Conservation (phyloP, 2,797 vertebrate species). For the Pseudopleuronectes americanus region DNA sequence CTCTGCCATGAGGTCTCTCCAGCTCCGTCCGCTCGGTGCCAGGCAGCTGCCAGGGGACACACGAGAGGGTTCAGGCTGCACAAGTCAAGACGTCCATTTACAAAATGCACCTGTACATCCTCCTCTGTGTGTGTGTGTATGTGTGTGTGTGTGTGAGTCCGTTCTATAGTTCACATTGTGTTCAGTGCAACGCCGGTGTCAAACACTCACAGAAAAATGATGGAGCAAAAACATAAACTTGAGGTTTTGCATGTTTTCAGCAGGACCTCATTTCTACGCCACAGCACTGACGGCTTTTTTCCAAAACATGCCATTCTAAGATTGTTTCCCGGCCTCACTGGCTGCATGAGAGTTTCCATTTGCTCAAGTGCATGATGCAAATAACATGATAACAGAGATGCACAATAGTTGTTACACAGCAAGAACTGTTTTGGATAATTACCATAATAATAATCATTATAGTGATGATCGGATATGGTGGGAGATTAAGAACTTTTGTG, state of each 20-base stretch:
- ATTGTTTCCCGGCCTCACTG: background rate
- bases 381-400: background rate
- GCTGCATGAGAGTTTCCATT: background rate
- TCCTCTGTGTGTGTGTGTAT: too few relatives aligned
- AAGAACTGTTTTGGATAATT: too few relatives aligned
- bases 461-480: too few relatives aligned
- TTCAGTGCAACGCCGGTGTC: background rate
- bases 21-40: slow-evolving; percentile 46
- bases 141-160: too few relatives aligned
- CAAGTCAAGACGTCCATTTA: slow-evolving; percentile 27
- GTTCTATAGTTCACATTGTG: too few relatives aligned
- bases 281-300: slow-evolving; percentile 8
- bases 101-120: background rate
- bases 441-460: too few relatives aligned
- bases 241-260: background rate
- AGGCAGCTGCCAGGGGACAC: slow-evolving; percentile 73
- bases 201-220: background rate
- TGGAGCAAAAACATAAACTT: background rate
- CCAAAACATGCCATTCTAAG: slow-evolving; percentile 11
- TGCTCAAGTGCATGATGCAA: background rate
- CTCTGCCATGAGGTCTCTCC: slow-evolving; percentile 64
- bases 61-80: slow-evolving; percentile 24
- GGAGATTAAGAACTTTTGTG: background rate
- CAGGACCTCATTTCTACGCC: background rate
- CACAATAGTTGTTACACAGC: too few relatives aligned